Conservation (phyloP, 2,113 vertebrate genomes). For the Labeo catla region DNA sequence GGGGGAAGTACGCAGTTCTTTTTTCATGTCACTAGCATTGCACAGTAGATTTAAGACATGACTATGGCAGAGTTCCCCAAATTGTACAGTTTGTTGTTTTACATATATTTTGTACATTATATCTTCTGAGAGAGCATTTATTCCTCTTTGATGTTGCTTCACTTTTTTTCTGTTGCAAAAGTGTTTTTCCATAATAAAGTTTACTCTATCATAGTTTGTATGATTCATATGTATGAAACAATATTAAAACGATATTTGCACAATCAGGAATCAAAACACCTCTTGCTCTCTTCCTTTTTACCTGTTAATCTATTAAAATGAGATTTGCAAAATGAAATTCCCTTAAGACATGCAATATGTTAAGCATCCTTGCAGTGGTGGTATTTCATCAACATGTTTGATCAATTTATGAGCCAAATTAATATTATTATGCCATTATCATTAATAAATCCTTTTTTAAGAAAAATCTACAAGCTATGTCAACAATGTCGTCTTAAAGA, state of each 20-base stretch:
- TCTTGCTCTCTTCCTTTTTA: background rate
- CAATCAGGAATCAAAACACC: background rate
- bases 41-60: background rate
- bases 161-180: background rate
- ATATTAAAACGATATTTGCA: background rate
- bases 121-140: background rate
- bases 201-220: background rate
- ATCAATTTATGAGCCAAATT: background rate
- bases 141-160: background rate
- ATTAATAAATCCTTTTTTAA: background rate
- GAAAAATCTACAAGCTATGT: background rate
- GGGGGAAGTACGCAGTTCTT: background rate
- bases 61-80: background rate
- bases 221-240: background rate
- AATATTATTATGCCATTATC: background rate
- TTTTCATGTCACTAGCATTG: background rate
- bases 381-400: background rate
- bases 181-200: background rate
- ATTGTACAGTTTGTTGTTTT: constrained; percentile 13
- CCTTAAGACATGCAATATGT: background rate
- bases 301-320: background rate
- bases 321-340: background rate
- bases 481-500: background rate
- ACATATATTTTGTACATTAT: background rate
- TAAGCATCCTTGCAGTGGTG: background rate